Evolutionary conservation across 53 echinoderm and acorn worm species (phyloP).

Genomic region (Holothuria scabra): DNA sequence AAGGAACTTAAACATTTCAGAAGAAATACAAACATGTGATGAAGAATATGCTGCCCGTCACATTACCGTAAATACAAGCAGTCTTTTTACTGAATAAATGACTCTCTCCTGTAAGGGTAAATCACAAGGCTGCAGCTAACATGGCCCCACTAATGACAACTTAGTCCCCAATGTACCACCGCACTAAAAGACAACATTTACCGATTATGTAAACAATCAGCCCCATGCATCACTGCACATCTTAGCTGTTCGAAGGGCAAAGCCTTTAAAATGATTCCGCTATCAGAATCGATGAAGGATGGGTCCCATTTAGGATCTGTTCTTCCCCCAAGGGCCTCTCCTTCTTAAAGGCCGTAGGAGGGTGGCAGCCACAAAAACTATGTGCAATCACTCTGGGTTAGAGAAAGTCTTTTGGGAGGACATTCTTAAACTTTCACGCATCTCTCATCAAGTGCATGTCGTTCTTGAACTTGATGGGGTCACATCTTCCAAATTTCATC

Average conservation of each 20-base stretch:
- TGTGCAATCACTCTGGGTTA: too few relatives aligned
- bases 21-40: too few relatives aligned
- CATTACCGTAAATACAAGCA: constrained; percentile 1
- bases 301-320: constrained; percentile 15
- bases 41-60: neutral
- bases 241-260: neutral
- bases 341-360: constrained; percentile 6
- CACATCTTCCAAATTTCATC: too few relatives aligned
- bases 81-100: neutral
- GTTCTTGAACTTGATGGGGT: too few relatives aligned
- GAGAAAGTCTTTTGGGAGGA: too few relatives aligned
- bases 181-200: constrained; percentile 31
- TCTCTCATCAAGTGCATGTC: too few relatives aligned
- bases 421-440: too few relatives aligned
- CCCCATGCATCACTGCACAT: constrained; percentile 35
- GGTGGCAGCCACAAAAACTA: neutral
- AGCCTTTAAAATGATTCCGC: constrained; percentile 29
- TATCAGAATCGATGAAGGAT: constrained; percentile 18
- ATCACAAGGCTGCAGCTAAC: neutral
- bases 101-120: constrained; percentile 5
- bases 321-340: neutral
- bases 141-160: constrained; percentile 37
- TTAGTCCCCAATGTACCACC: constrained; percentile 21
- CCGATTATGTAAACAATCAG: constrained; percentile 29
- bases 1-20: too few relatives aligned